phyloP scores from a whole-genome alignment of 2,888 invertebrate genomes.

The Drosophila melanosoma region DNA sequence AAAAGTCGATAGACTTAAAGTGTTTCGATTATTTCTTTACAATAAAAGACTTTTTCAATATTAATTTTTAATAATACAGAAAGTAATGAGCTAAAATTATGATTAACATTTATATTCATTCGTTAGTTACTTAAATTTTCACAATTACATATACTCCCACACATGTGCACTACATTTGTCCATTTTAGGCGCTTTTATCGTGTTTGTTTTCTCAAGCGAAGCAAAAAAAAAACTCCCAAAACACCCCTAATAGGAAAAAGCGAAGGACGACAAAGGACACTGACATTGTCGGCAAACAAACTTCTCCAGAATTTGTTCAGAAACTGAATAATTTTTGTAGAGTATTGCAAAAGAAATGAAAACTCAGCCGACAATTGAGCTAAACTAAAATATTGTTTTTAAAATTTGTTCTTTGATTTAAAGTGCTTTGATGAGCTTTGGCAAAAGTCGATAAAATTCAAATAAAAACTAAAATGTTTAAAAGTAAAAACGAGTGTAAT shows the following conservation, averaged over 20 bases:
- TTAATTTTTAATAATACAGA: neutral
- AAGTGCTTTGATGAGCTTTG: constrained; percentile 25
- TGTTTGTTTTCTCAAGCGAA: constrained; percentile 52
- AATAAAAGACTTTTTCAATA: neutral
- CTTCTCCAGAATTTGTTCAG: constrained; percentile 27
- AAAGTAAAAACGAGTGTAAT: constrained; percentile 89
- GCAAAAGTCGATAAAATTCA: constrained; percentile 59
- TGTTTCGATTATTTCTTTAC: constrained; percentile 4
- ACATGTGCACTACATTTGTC: constrained; percentile 27
- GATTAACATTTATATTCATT: neutral
- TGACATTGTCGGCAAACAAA: constrained; percentile 72
- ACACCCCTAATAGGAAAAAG: constrained; percentile 69
- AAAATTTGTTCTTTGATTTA: constrained; percentile 4
- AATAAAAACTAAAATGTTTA: constrained; percentile 76
- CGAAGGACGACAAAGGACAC: constrained; percentile 79
- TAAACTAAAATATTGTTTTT: constrained; percentile 16
- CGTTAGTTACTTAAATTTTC: neutral
- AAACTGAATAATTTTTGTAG: constrained; percentile 16
- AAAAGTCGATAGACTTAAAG: neutral
- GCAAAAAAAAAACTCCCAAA: constrained; percentile 44
- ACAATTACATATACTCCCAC: neutral
- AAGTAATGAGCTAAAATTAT: neutral
- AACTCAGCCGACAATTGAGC: constrained; percentile 1
- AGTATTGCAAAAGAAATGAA: constrained; percentile 33
- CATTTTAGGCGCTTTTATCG: constrained; percentile 57